These are phyloP conservation scores for Coregonus clupeaformis DNA, from an alignment of 2,113 vertebrate genomes.

Conservation along the genomic window DNA sequence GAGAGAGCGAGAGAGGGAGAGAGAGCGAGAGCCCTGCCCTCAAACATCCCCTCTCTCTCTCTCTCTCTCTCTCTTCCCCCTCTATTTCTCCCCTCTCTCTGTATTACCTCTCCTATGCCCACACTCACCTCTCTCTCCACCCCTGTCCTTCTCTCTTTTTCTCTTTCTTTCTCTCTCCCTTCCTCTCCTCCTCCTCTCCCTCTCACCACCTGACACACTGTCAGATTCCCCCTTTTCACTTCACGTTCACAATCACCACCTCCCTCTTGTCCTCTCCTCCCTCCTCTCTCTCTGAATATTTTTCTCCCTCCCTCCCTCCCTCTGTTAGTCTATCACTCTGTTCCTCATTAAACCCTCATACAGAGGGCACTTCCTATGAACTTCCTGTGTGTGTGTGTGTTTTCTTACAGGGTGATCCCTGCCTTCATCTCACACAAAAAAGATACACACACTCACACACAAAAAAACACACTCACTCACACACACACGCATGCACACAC, in stretches of 20 bases:
- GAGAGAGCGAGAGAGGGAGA: not conserved
- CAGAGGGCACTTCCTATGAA: constrained; percentile 2
- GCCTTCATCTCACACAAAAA: not conserved
- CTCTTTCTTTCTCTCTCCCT: constrained; percentile 11
- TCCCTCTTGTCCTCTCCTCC: constrained; percentile 1
- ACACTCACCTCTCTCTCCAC: not conserved
- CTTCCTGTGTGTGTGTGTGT: constrained; percentile 1
- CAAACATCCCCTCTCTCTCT: not conserved
- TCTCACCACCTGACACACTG: constrained; percentile 19
- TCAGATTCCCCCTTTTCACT: constrained; percentile 23
- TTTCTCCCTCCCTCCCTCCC: constrained; percentile 2
- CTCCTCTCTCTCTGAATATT: constrained; percentile 23
- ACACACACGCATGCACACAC: not conserved
- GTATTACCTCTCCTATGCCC: not conserved
- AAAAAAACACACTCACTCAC: not conserved
- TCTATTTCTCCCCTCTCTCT: not conserved
- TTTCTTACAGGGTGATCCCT: not conserved
- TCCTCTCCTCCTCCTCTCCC: not conserved
- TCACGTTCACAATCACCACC: constrained; percentile 19
- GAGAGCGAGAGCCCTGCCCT: not conserved
- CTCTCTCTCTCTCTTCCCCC: not conserved
- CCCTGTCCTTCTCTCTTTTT: not conserved
- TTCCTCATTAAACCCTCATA: not conserved
- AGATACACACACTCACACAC: not conserved
- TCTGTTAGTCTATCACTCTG: not conserved